These are phyloP conservation scores for Phrynocephalus vlangalii DNA, from an alignment of 2,797 vertebrate genomes.

Conservation along the genomic window DNA sequence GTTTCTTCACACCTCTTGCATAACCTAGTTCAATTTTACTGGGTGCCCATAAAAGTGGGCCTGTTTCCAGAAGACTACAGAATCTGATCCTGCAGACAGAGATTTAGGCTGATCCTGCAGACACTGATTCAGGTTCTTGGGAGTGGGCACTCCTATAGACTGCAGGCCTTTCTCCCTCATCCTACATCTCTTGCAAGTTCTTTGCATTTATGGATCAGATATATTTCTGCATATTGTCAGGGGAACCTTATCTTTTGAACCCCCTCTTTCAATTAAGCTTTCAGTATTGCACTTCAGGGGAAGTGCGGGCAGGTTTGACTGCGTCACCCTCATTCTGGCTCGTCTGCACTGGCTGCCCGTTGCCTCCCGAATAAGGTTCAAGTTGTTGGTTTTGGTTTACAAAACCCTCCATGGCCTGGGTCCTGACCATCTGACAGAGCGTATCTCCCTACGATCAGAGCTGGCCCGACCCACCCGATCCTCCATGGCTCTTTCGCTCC, in stretches of 20 bases:
- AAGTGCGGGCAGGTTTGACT: too few species aligned
- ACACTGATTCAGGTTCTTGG: too few species aligned
- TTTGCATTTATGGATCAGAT: neutral
- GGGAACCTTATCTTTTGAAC: neutral
- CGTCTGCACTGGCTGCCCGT: too few species aligned
- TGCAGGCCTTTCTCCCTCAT: neutral
- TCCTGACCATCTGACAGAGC: too few species aligned
- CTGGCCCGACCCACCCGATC: too few species aligned
- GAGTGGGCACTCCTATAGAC: neutral
- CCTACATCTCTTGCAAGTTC: neutral
- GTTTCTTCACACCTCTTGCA: neutral
- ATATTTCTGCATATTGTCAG: neutral
- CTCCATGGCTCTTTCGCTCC: too few species aligned
- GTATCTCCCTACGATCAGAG: too few species aligned
- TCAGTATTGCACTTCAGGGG: neutral
- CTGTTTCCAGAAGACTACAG: neutral
- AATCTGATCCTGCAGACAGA: neutral
- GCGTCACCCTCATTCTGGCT: too few species aligned
- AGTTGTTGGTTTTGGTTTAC: too few species aligned
- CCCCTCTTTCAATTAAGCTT: neutral
- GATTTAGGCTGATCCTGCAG: too few species aligned
- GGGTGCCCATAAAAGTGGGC: neutral
- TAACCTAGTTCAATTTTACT: neutral
- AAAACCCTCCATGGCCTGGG: too few species aligned
- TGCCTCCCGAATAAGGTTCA: too few species aligned